Evolutionary conservation across 2,113 vertebrate genomes (phyloP), one percentile per base, ranked within the genome.

Genomic region (Setophaga petechia): DNA sequence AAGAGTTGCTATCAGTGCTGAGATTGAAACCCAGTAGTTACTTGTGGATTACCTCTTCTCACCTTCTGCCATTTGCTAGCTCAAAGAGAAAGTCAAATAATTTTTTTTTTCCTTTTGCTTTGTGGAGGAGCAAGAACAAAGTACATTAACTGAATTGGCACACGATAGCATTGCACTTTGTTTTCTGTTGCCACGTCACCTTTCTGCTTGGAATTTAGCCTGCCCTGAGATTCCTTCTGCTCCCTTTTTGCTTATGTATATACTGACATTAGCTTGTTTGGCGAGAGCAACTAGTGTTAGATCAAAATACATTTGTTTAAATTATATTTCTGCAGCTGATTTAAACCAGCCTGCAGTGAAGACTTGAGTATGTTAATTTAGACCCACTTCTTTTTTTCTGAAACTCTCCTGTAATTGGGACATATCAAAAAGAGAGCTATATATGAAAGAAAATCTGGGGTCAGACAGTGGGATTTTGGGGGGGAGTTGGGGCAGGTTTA

Each of bases 141-240:
- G 83, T 97, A 49, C 95, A 18, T 67, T 68, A 92, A 92, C 76
- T 84, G 77, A 95, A 92, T 68, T 84, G 69, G 65, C 39, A 2
- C 3, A 2, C 2, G 5, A 43, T 61, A 78, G 57, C 47, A 24
- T 59, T 96, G 90, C 44, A 92, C 96, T 95, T 96, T 92, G 95
- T 89, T 79, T 93, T 89, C 54, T 96, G 37, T 82, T 81, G 90
- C 92, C 95, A 95, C 86, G 1, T 96, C 80, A 55, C 57, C 90
- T 92, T 93, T 84, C 61, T 84, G 49, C 69, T 62, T 95, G 95
- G 92, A 97, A 75, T 95, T 96, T 96, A 90, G 61, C 73, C 92
- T 94, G 58, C 33, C 54, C 31, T 65, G 73, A 84, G 39, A 35
- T 94, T 90, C 22, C 12, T 86, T 75, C 54, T 61, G 24, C 47